These are phyloP conservation scores for Drosophila kuntzei DNA, from an alignment of 2,888 invertebrate genomes.

Conservation along the genomic window DNA sequence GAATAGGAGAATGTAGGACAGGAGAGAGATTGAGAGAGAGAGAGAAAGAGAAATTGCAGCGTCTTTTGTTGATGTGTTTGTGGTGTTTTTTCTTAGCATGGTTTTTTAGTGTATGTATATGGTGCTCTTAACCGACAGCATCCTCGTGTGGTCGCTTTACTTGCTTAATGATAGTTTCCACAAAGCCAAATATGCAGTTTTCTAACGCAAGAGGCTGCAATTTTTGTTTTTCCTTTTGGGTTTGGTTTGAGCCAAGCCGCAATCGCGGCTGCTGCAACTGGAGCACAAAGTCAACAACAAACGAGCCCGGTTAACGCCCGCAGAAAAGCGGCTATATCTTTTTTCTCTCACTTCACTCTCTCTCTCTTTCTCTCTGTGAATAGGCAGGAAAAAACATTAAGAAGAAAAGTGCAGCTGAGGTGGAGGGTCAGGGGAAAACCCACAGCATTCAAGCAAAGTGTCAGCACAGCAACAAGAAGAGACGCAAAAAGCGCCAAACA, in stretches of 20 bases:
- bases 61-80: conserved; percentile 48
- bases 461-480: conserved; percentile 38
- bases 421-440: conserved; percentile 17
- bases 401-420: conserved; percentile 23
- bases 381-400: conserved; percentile 30
- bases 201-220: conserved; percentile 35
- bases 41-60: not conserved
- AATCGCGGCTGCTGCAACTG: conserved; percentile 64
- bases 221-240: conserved; percentile 3
- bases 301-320: conserved; percentile 73
- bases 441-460: conserved; percentile 54
- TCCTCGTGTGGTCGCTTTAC: conserved; percentile 59
- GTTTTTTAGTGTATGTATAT: conserved; percentile 31
- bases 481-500: conserved; percentile 5
- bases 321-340: conserved; percentile 55
- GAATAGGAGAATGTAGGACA: not conserved
- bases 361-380: conserved; percentile 4
- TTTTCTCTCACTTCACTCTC: not conserved
- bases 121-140: conserved; percentile 37
- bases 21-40: not conserved
- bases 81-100: conserved; percentile 35
- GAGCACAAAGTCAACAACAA: conserved; percentile 79
- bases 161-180: conserved; percentile 75
- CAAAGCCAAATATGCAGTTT: conserved; percentile 70
- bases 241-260: conserved; percentile 34